Percentiles rank a stretch among this genome's conserved stretches.
Evolutionary conservation across 2,888 invertebrate genomes (phyloP).

Genomic region (Galeruca laticollis): DNA sequence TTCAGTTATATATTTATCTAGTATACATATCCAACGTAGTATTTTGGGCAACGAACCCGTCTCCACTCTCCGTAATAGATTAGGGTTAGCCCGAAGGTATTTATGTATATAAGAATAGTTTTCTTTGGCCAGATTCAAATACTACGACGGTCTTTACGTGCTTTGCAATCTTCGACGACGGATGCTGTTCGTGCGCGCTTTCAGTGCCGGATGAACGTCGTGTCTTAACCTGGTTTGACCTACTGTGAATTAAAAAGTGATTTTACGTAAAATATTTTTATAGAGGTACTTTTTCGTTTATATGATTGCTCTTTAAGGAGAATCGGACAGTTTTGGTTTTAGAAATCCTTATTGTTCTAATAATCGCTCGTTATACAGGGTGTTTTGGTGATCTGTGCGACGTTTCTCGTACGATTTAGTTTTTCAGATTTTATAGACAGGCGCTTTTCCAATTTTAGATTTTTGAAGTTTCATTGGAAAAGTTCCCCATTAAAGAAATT

Average conservation of each 20-base stretch:
- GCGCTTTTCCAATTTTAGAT: too few species aligned
- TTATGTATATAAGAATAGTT: slow-evolving; percentile 55
- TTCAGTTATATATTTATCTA: slow-evolving; percentile 29
- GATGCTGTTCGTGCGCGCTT: slow-evolving; percentile 11
- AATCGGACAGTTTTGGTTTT: neutral
- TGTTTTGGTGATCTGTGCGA: too few species aligned
- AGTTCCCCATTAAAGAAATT: too few species aligned
- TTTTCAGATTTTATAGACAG: too few species aligned
- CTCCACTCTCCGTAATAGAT: slow-evolving; percentile 26
- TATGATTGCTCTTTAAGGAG: neutral
- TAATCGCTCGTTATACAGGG: neutral
- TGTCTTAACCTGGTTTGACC: neutral
- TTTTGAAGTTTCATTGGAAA: too few species aligned
- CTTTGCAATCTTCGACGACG: slow-evolving; percentile 18
- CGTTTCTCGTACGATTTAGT: too few species aligned
- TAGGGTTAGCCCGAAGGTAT: slow-evolving; percentile 53
- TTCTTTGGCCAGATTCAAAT: slow-evolving; percentile 30
- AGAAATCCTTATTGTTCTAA: neutral
- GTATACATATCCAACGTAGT: slow-evolving; percentile 31
- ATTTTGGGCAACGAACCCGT: slow-evolving; percentile 53
- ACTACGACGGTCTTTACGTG: slow-evolving; percentile 18
- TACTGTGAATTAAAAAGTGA: slow-evolving; percentile 9
- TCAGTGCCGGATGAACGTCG: neutral
- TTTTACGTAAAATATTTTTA: neutral
- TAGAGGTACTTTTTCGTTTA: neutral